A percentile compares a stretch with the other conserved stretches of the same genome.
Conservation (phyloP, 23 tunicate species). For the Diplosoma virens region DNA sequence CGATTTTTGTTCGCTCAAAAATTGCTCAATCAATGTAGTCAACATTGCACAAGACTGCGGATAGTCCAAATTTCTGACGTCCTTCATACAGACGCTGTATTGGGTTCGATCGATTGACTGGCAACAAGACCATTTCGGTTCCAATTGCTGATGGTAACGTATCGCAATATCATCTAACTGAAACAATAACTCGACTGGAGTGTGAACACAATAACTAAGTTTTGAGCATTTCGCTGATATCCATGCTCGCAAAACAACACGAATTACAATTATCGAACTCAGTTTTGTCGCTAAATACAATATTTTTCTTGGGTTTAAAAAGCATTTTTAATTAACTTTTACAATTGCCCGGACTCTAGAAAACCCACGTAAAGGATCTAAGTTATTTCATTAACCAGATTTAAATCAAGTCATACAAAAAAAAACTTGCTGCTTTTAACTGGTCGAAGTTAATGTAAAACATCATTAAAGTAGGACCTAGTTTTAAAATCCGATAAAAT, state of each 20-base stretch:
- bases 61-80: not conserved
- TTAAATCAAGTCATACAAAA: not conserved
- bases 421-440: not conserved
- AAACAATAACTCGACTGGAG: not conserved
- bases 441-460: not conserved
- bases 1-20: not conserved
- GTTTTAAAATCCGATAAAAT: not conserved
- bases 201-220: not conserved
- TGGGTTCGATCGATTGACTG: not conserved
- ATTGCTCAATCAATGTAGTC: not conserved
- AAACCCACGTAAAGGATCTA: too few species aligned
- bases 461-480: not conserved
- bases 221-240: too few species aligned
- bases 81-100: not conserved
- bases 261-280: too few species aligned
- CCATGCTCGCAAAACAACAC: not conserved
- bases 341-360: not conserved
- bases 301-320: too few species aligned
- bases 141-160: not conserved
- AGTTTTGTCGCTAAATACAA: too few species aligned
- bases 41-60: not conserved
- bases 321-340: too few species aligned
- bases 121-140: not conserved
- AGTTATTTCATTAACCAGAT: not conserved
- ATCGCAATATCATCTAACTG: conserved; percentile 10